Evolutionary conservation across 2,113 vertebrate species (phyloP).

Genomic region (Chiloscyllium plagiosum): DNA sequence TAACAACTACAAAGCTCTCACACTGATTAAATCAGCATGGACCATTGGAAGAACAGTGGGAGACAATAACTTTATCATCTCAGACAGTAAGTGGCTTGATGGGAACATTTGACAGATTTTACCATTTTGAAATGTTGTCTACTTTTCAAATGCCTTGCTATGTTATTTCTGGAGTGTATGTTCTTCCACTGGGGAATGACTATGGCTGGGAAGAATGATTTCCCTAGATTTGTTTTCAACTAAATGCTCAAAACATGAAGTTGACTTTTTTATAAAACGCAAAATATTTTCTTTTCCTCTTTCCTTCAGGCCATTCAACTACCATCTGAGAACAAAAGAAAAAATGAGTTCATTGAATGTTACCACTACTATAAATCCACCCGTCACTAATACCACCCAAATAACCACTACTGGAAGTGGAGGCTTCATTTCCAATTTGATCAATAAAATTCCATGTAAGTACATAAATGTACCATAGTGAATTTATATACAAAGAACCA

Average conservation of each 20-base stretch:
- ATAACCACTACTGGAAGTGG: neutral
- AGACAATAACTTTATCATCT: neutral
- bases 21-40: neutral
- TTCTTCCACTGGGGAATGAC: neutral
- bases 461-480: slow-evolving; percentile 40
- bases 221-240: neutral
- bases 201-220: neutral
- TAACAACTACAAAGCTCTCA: neutral
- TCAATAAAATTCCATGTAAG: slow-evolving; percentile 66
- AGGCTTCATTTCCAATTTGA: slow-evolving; percentile 47
- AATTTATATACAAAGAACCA: neutral
- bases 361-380: slow-evolving; percentile 16
- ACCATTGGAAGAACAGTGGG: neutral
- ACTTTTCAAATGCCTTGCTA: neutral
- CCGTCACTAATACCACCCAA: neutral
- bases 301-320: neutral
- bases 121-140: neutral
- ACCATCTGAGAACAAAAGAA: neutral
- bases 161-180: neutral
- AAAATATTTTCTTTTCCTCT: neutral
- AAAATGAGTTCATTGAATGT: slow-evolving; percentile 27
- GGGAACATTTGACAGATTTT: neutral
- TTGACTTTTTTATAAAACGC: neutral
- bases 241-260: neutral
- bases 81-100: neutral